Evolutionary conservation across 2,113 vertebrate species (phyloP).

Genomic region (Tamias sibiricus): DNA sequence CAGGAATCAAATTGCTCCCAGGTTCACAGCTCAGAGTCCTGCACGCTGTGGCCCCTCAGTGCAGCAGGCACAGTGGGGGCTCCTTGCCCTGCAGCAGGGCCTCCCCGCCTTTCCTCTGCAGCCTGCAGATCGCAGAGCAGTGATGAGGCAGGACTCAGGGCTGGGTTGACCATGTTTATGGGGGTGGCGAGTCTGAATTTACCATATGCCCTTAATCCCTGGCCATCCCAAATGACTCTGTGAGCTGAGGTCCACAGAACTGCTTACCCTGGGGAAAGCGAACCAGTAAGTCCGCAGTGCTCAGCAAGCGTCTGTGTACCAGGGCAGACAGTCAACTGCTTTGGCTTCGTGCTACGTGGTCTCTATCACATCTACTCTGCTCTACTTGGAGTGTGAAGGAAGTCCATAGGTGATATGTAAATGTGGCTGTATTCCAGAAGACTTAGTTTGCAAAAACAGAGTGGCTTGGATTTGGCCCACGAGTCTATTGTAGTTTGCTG

Average conservation of each 20-base stretch:
- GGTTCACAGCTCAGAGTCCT: background rate
- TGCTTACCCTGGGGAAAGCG: background rate
- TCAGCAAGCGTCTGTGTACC: background rate
- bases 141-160: background rate
- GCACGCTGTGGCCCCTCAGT: accelerated
- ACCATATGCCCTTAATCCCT: too few relatives aligned
- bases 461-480: background rate
- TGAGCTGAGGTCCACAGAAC: background rate
- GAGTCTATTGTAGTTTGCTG: background rate
- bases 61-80: too few relatives aligned
- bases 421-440: background rate
- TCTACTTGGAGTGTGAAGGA: background rate
- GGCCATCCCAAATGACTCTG: background rate
- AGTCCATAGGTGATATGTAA: background rate
- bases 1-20: background rate
- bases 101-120: background rate
- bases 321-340: background rate
- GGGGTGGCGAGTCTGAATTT: background rate
- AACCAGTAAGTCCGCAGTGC: background rate
- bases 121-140: too few relatives aligned
- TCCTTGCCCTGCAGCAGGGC: background rate
- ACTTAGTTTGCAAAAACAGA: background rate
- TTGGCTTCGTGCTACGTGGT: background rate
- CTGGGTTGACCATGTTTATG: background rate
- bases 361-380: background rate